Evolutionary conservation across 2,797 vertebrate species (phyloP), one percentile per base, ranked within the genome.

Genomic region (Xiphophorus birchmanni): DNA sequence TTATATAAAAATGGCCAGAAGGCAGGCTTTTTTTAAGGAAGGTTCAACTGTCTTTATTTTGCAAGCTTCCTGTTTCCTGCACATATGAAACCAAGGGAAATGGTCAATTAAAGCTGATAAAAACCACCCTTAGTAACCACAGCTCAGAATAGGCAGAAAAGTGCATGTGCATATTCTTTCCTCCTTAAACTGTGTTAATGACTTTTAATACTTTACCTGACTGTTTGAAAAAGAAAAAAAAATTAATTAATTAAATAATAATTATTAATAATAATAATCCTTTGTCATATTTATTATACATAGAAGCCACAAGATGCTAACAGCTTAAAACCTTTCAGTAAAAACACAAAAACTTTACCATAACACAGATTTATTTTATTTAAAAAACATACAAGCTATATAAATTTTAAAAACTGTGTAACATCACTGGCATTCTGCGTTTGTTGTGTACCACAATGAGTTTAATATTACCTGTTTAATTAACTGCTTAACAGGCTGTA

Each of bases 21-120:
- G 75, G n/a, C 12, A 26, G 35, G 5, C 17, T 45, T 75, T 80
- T 75, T 32, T 26, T 76, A 32, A 52, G 29, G 72, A 47, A 44
- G 35, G 48, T 77, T 76, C 47, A 81, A 80, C 79, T 47, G 75
- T 74, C 40, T 78, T 67, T 44, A 50, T 69, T 67, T 79, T 77
- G 29, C 75, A 63, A 77, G 75, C 72, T 79, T 89, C 78, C 82
- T 79, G 52, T 89, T 90, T 87, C 80, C 9, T 21, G 15, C 58
- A 54, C 47, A 78, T 44, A 80, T 1, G 69, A 78, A 10, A 73
- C 23, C 67, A 83, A 44, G 26, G 65, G 45, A 88, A 89, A 88
- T 35, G 32, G 48, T 42, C 8, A 54, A 73, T 78, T 37, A 69
- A 74, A 77, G 13, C 40, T 40, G 84, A 87, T 63, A 81, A 45